A percentile compares a stretch with the other conserved stretches of the same genome.
Conservation (phyloP, 2,113 vertebrate species). For the Pseudorasbora parva region DNA sequence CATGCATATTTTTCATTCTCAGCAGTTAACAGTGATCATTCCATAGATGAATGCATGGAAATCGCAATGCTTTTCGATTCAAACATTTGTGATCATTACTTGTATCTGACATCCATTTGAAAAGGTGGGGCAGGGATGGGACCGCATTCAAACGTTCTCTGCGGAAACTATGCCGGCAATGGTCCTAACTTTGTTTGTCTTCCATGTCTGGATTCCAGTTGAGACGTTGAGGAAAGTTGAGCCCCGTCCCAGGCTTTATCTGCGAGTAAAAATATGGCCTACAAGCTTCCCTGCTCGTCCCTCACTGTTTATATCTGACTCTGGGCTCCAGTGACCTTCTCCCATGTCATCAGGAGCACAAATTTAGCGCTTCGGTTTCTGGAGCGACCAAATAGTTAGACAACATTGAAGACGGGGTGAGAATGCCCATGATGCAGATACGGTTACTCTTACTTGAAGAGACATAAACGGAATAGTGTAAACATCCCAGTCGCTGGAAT, state of each 20-base stretch:
- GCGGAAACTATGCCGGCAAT: constrained; percentile 55
- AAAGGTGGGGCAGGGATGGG: constrained; percentile 36
- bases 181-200: constrained; percentile 49
- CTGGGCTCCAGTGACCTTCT: constrained; percentile 74
- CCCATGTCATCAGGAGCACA: constrained; percentile 71
- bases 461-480: constrained; percentile 44
- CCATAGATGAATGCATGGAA: constrained; percentile 20
- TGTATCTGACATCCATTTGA: constrained; percentile 8
- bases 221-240: constrained; percentile 51
- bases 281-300: constrained; percentile 45
- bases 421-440: constrained; percentile 39
- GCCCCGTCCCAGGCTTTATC: constrained; percentile 45
- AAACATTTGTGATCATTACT: constrained; percentile 20
- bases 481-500: constrained; percentile 50
- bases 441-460: constrained; percentile 34
- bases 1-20: constrained; percentile 47
- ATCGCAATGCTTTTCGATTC: neutral
- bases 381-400: constrained; percentile 74
- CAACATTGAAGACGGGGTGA: constrained; percentile 66
- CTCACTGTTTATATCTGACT: constrained; percentile 66
- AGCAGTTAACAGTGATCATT: constrained; percentile 38
- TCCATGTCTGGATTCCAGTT: constrained; percentile 54
- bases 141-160: constrained; percentile 47
- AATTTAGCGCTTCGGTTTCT: constrained; percentile 76
- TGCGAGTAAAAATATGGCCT: constrained; percentile 54